Base-by-base conservation (phyloP, 2,888 invertebrate species). In the Anthophora plumipes region DNA sequence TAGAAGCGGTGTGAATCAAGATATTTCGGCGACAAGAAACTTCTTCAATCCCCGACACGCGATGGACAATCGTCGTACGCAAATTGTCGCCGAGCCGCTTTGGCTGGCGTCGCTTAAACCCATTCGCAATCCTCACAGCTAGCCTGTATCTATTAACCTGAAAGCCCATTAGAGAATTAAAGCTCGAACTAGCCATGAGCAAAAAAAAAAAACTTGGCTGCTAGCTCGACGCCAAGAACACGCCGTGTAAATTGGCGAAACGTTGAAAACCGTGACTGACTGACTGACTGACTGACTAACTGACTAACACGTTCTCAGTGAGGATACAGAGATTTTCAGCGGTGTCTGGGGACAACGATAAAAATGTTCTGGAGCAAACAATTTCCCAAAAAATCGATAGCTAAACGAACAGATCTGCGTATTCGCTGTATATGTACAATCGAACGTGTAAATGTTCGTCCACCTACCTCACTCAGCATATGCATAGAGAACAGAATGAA, bases 131-230 rank as follows among this genome's bases (percentile, higher is more conserved):
- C 54, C 37, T 57, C 43, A 31, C 31, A 14, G 20, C 54, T 39
- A 39, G 11, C 22, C 41, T 43, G 50, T 60, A 72, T 73, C 50
- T 74, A 70, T 70, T 57, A 67, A 57, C 55, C 57, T 41, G 71
- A 75, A 60, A 80, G 67, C 50, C 63, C 81, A 72, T 82, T 68
- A 64, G 68, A 52, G 22, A 80, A 82, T 80, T 75, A 68, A 71
- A 80, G 54, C 60, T 22, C 63, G 63, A 64, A 69, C 46, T 3
- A 9, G 50, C 50, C 22, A n/a, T 25, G 31, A n/a, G 46, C 48
- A 61, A 73, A 61, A 64, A 59, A 9, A 61, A 73, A 61, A 64
- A 59, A 9, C 7, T 9, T 20, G n/a, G n/a, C 25, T n/a, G 70
- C 31, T 60, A 37, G n/a, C 48, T 60, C 70, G 60, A 66, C 59